These are phyloP conservation scores for Cepaea hortensis DNA, from an alignment of 2,888 invertebrate species.

Conservation along the genomic window DNA sequence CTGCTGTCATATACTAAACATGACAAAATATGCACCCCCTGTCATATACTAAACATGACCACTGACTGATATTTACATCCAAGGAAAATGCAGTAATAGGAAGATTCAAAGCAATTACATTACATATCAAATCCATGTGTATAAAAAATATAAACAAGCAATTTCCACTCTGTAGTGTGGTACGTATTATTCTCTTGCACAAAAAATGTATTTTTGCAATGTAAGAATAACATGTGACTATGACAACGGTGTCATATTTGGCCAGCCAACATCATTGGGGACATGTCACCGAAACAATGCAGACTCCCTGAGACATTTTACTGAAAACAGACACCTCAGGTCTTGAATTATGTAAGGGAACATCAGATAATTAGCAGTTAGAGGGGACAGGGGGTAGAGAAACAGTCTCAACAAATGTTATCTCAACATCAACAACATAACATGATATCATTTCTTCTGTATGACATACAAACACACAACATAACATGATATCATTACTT, in stretches of 20 bases:
- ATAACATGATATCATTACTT: no score
- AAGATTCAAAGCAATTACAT: not conserved
- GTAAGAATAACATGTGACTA: not conserved
- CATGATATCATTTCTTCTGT: not conserved
- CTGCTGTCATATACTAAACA: not conserved
- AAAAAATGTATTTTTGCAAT: not conserved
- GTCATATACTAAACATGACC: not conserved
- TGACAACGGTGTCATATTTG: not conserved
- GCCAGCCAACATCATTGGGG: not conserved
- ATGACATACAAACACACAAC: not conserved
- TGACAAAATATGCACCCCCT: not conserved
- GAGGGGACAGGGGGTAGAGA: not conserved
- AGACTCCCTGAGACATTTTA: slow-evolving; percentile 31
- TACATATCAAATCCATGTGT: not conserved
- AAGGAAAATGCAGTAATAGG: not conserved
- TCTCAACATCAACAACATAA: not conserved
- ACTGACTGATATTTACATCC: not conserved
- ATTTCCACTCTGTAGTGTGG: not conserved
- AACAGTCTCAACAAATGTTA: slow-evolving; percentile 12
- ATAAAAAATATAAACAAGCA: not conserved
- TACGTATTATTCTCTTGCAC: not conserved
- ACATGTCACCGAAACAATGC: not conserved
- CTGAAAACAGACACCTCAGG: slow-evolving; percentile 20
- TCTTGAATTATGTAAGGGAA: slow-evolving; percentile 10
- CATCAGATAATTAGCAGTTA: not conserved